Conservation (phyloP, 1,140 invertebrate genomes). For the Neelides sp. region DNA sequence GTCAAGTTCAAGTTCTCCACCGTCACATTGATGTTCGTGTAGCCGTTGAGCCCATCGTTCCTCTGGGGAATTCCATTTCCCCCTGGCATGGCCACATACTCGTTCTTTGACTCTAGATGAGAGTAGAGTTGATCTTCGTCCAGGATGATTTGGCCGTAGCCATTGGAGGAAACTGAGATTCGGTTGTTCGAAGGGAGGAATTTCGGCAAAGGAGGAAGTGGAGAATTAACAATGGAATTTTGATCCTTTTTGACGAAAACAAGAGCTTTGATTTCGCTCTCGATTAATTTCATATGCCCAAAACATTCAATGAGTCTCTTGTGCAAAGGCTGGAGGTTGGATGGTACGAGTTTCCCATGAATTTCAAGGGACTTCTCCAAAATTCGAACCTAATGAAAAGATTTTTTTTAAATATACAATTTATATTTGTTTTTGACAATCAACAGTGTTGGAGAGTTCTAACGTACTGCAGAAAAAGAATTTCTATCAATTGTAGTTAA, state of each 20-base stretch:
- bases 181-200: conserved; percentile 21
- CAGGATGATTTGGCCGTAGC: not conserved
- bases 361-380: conserved; percentile 64
- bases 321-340: conserved; percentile 72
- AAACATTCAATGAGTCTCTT: conserved; percentile 73
- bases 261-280: conserved; percentile 24
- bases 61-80: not conserved
- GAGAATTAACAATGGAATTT: conserved; percentile 23
- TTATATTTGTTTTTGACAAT: not conserved
- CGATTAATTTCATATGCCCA: conserved; percentile 48
- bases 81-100: not conserved
- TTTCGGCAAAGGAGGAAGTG: conserved; percentile 10
- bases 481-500: not conserved
- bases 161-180: conserved; percentile 7
- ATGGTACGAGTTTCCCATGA: conserved; percentile 67
- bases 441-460: no score
- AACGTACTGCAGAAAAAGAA: conserved; percentile 5
- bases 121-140: conserved; percentile 10
- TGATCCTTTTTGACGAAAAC: conserved; percentile 28
- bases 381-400: conserved; percentile 34
- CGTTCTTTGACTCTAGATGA: not conserved
- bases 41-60: not conserved
- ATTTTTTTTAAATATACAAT: not conserved
- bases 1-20: no score
- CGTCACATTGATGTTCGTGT: no score